A percentile compares a stretch with the other conserved stretches of the same genome.
Evolutionary conservation across 2,113 vertebrate genomes (phyloP).

Genomic region (Oreochromis tanganicae): DNA sequence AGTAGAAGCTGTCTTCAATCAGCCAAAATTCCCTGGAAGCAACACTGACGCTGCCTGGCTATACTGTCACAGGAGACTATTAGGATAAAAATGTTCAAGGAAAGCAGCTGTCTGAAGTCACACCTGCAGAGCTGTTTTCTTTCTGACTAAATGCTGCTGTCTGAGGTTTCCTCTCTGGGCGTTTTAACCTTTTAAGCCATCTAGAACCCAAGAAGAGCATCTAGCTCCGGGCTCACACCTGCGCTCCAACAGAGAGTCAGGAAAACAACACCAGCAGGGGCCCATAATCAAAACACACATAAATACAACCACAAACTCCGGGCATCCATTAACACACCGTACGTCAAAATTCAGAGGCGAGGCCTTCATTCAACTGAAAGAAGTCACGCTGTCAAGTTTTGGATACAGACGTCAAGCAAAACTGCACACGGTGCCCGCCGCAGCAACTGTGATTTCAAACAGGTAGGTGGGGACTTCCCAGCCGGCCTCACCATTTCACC

Average conservation of each 20-base stretch:
- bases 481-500: conserved; percentile 22
- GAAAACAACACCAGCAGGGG: conserved; percentile 49
- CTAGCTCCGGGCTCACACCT: conserved; percentile 47
- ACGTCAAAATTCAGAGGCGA: background rate
- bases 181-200: conserved; percentile 54
- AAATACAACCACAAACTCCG: background rate
- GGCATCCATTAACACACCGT: background rate
- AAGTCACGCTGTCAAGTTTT: background rate
- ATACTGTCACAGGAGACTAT: background rate
- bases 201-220: conserved; percentile 34
- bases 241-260: conserved; percentile 18
- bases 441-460: conserved; percentile 2
- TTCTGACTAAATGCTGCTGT: conserved; percentile 4
- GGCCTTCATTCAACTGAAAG: background rate
- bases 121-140: conserved; percentile 16
- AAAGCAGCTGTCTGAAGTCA: background rate
- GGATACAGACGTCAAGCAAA: background rate
- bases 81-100: background rate
- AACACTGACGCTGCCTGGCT: background rate
- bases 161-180: background rate
- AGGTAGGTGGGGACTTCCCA: background rate
- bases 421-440: background rate
- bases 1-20: background rate
- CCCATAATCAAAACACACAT: background rate
- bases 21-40: background rate